A percentile compares a stretch with the other conserved stretches of the same genome.
Conservation (phyloP, 2,888 invertebrate genomes). For the Agrochola lychnidis region DNA sequence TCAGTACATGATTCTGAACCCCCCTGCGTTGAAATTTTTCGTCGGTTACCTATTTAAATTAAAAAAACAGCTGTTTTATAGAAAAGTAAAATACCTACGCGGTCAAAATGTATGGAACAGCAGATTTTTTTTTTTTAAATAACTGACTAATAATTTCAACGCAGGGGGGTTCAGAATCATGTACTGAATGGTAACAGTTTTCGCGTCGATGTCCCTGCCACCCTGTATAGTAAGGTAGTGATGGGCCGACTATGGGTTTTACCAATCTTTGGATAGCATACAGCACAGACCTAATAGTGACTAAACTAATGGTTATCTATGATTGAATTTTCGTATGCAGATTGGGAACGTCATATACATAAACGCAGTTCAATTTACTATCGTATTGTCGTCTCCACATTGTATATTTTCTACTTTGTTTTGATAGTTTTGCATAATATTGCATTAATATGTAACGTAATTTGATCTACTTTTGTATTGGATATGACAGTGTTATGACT, state of each 20-base stretch:
- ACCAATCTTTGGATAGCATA: not conserved
- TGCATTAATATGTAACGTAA: slow-evolving; percentile 22
- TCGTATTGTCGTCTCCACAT: not conserved
- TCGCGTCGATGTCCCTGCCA: no score
- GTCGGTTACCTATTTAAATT: no score
- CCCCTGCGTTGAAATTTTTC: no score
- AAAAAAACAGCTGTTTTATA: no score
- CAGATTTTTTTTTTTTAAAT: no score
- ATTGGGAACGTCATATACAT: not conserved
- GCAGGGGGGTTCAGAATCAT: no score
- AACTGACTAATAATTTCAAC: no score
- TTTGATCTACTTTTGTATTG: slow-evolving; percentile 33
- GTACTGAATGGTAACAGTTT: no score
- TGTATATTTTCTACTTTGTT: not conserved
- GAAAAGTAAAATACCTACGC: no score
- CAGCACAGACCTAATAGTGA: not conserved
- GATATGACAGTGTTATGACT: slow-evolving; percentile 21
- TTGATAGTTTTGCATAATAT: not conserved
- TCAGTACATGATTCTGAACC: no score
- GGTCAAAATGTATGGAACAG: no score
- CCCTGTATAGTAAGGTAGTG: not conserved
- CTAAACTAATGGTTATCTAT: not conserved
- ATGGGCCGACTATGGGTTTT: not conserved
- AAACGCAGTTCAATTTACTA: not conserved
- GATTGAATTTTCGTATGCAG: not conserved